A percentile compares a stretch with the other conserved stretches of the same genome.
Evolutionary conservation across 2,113 vertebrate genomes (phyloP).

Genomic region (Rhizomys pruinosus): DNA sequence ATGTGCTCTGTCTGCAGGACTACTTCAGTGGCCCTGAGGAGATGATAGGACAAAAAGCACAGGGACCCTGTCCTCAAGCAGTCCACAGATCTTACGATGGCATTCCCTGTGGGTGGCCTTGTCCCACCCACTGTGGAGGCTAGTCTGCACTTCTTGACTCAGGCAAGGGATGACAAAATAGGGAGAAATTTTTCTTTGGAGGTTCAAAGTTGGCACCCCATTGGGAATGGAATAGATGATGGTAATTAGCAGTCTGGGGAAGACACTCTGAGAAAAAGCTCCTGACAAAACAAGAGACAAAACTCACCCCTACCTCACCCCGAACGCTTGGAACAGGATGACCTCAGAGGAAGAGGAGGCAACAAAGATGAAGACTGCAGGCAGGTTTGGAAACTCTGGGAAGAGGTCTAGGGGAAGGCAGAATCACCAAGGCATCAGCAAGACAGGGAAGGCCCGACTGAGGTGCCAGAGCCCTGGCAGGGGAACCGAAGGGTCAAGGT

Average conservation of each 20-base stretch:
- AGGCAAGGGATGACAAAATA: neutral
- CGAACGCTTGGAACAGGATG: neutral
- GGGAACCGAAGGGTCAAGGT: too few species aligned
- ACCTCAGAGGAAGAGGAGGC: neutral
- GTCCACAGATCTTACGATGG: neutral
- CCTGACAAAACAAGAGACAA: neutral
- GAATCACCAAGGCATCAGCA: too few species aligned
- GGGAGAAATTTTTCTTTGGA: neutral
- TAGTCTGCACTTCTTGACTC: neutral
- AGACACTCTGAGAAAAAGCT: conserved; percentile 9
- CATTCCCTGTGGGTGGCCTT: neutral
- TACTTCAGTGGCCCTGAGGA: neutral
- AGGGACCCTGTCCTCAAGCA: neutral
- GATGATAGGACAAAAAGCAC: neutral
- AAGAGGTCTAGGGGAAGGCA: neutral
- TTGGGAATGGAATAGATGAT: neutral
- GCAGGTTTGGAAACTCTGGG: neutral
- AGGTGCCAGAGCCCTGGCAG: neutral
- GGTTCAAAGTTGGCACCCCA: conserved; percentile 13
- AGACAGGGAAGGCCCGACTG: too few species aligned
- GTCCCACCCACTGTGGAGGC: neutral
- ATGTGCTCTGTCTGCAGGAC: neutral
- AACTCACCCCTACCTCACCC: neutral
- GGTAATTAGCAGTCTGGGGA: conserved; percentile 1
- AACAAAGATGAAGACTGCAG: neutral